phyloP scores from a whole-genome alignment of 2,113 vertebrate genomes.

The Phodopus roborovskii region DNA sequence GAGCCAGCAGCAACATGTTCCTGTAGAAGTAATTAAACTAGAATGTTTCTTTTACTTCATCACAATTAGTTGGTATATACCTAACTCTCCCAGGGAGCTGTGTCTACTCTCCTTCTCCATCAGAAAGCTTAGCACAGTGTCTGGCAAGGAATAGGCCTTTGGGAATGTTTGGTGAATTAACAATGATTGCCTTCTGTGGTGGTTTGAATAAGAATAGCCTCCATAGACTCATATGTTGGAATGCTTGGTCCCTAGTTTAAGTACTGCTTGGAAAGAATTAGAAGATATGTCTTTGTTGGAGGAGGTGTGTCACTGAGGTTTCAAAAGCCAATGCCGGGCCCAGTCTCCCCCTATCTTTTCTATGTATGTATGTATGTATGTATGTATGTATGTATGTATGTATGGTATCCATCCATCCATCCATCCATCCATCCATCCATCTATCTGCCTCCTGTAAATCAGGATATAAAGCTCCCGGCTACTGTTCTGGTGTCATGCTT shows the following conservation, averaged over 20 bases:
- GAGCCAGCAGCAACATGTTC: not conserved
- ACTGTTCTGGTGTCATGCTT: too few relatives aligned
- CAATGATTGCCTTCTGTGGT: too few relatives aligned
- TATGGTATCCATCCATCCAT: not conserved
- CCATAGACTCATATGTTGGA: not conserved
- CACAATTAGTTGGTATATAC: not conserved
- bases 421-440: rapidly evolving
- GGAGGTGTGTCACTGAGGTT: not conserved
- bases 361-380: too few relatives aligned
- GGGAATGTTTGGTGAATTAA: not conserved
- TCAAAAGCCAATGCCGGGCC: not conserved
- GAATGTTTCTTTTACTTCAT: not conserved
- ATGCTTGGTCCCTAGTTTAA: not conserved
- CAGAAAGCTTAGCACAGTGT: not conserved
- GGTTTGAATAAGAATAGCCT: not conserved
- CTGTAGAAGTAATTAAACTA: not conserved
- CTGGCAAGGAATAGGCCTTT: not conserved
- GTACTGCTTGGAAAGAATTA: not conserved
- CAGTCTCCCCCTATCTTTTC: not conserved
- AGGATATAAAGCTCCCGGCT: not conserved
- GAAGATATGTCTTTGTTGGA: not conserved
- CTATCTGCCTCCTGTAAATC: not conserved
- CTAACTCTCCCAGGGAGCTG: not conserved
- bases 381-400: not conserved
- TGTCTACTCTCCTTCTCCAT: not conserved